Conservation (phyloP, 1,140 invertebrate genomes). For the Drosophila simulans region DNA sequence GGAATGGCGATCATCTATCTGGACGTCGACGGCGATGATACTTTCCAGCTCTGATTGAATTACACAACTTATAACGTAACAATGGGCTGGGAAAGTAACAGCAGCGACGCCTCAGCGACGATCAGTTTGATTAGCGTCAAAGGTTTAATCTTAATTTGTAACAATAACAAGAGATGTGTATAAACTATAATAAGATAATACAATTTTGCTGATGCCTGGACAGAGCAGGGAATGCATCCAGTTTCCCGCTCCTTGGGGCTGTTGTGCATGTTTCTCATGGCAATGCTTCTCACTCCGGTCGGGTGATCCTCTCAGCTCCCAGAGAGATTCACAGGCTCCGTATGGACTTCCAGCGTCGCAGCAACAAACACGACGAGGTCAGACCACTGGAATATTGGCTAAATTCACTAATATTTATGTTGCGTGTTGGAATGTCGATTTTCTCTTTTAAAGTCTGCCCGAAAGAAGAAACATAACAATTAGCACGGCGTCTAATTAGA, state of each 20-base stretch:
- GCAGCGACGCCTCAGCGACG: background rate
- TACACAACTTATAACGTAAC: background rate
- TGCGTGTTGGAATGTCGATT: constrained; percentile 91
- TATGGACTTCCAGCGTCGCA: constrained; percentile 87
- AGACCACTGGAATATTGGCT: constrained; percentile 90
- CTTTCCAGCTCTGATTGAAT: background rate
- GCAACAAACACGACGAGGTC: constrained; percentile 91
- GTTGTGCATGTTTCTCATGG: constrained; percentile 65
- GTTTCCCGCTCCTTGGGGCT: background rate
- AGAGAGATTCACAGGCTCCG: constrained; percentile 86
- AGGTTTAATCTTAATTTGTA: constrained; percentile 26
- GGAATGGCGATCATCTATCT: constrained; percentile 5
- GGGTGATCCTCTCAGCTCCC: background rate
- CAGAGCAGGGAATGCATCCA: background rate
- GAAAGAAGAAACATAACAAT: constrained; percentile 5
- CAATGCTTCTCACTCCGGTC: constrained; percentile 16
- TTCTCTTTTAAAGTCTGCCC: constrained; percentile 91
- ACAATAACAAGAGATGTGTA: constrained; percentile 45
- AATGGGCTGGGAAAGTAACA: background rate
- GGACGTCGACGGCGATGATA: background rate
- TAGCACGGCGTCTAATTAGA: constrained; percentile 3
- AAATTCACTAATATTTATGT: constrained; percentile 91
- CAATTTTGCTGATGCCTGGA: constrained; percentile 26
- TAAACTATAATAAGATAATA: constrained; percentile 49
- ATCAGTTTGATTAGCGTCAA: constrained; percentile 26